Evolutionary conservation across 1,140 invertebrate species (phyloP).

Genomic region (Sesamia nonagrioides): DNA sequence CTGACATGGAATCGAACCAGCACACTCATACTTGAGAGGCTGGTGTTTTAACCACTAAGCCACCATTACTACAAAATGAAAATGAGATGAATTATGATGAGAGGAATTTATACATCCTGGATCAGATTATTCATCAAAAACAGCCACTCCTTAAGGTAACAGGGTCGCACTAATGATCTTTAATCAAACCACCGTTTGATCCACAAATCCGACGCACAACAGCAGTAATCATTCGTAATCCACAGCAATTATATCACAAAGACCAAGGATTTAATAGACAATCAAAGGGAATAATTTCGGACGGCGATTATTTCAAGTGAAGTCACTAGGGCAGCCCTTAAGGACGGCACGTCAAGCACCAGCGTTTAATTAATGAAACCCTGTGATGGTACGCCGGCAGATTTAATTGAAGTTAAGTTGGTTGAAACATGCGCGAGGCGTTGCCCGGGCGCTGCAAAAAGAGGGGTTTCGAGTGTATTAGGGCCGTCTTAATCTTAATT

Average conservation of each 20-base stretch:
- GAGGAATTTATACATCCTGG: no score
- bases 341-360: conserved; percentile 61
- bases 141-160: no score
- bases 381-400: conserved; percentile 63
- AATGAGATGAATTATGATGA: no score
- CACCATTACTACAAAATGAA: no score
- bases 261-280: conserved; percentile 67
- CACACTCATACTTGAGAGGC: no score
- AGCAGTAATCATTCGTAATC: conserved; percentile 55
- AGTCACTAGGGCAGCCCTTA: conserved; percentile 52
- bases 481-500: conserved; percentile 28
- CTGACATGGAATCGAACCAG: no score
- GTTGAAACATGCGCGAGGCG: conserved; percentile 40
- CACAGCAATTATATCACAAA: conserved; percentile 64
- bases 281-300: conserved; percentile 71
- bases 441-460: conserved; percentile 11
- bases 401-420: conserved; percentile 77
- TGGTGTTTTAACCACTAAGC: no score
- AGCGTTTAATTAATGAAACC: conserved; percentile 74
- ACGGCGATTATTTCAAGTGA: conserved; percentile 71
- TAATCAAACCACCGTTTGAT: conserved; percentile 43
- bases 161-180: not conserved
- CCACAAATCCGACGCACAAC: conserved; percentile 39
- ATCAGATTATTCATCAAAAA: no score
- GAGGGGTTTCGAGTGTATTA: not conserved